Base-by-base conservation (phyloP, 2,888 invertebrate species). In the Zygaena filipendulae region DNA sequence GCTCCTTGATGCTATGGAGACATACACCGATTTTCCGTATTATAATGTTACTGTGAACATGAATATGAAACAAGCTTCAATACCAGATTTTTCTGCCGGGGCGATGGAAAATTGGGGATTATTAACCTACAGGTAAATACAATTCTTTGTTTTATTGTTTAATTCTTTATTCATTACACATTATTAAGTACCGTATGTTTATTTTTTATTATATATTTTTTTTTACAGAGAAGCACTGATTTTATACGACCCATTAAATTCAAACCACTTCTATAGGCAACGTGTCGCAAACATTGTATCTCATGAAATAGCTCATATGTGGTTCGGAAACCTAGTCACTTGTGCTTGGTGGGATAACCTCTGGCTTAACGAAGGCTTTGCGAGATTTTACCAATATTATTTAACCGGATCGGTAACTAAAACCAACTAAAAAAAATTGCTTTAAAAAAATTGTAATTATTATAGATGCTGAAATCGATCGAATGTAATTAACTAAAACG, bases 21-120 rank as follows among this genome's bases (percentile, higher is more conserved):
- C 75, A 21, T 84, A 85, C 54, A 83, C 91, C 42, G 77, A 45
- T 1, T 45, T 71, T 19, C 29, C 63, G 0, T 83, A 82, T 37
- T 66, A 85, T 23, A 45, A 56, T 1, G 86, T 87, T 72, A 79
- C 82, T 3, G 11, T 23, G 0, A 49, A 68, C 18, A 53, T 81
- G 37, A 48, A 62, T 27, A 79, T 87, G 52, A 90, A 92, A 49
- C 85, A 91, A 44, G 87, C 90, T 5, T 91, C 91, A 2, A 85
- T 92, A 32, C 88, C 91, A 3, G 90, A 91, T 48, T 90, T 91
- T 55, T 82, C 86, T 14, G 86, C 88, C 44, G 88, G 88, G 30
- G 91, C 91, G 32, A 91, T 92, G 91, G 91, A 91, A 59, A 92
- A 92, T 51, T 92, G 91, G 91, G 92, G 91, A 4, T 74, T 92